Evolutionary conservation across 2,113 vertebrate genomes (phyloP).

Genomic region (Prionailurus bengalensis): DNA sequence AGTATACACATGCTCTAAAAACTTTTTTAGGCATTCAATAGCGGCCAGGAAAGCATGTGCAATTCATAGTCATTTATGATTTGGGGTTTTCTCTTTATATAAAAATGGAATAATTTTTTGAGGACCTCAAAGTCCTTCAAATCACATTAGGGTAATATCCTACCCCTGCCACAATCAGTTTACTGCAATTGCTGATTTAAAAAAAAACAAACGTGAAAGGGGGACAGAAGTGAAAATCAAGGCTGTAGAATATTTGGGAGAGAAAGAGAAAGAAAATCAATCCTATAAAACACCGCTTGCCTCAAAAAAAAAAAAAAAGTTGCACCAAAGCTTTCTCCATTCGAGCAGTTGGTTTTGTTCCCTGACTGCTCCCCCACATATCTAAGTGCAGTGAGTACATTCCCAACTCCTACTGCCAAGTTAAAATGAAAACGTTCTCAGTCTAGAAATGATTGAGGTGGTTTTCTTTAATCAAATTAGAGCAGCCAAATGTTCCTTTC

Average conservation of each 20-base stretch:
- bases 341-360: slow-evolving; percentile 77
- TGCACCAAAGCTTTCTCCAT: slow-evolving; percentile 77
- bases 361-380: slow-evolving; percentile 84
- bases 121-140: slow-evolving; percentile 15
- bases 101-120: slow-evolving; percentile 33
- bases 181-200: slow-evolving; percentile 45
- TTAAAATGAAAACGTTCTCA: slow-evolving; percentile 93
- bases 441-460: slow-evolving; percentile 92
- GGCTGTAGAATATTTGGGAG: slow-evolving; percentile 13
- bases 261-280: slow-evolving; percentile 54
- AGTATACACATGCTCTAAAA: not conserved
- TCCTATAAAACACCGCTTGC: slow-evolving; percentile 36
- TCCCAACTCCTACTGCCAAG: slow-evolving; percentile 92
- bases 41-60: slow-evolving; percentile 21
- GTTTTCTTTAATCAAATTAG: slow-evolving; percentile 93
- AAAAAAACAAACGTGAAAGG: not conserved
- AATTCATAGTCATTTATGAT: slow-evolving; percentile 9
- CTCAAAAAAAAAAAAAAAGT: slow-evolving; percentile 57
- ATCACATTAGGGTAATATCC: not conserved
- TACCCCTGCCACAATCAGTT: slow-evolving; percentile 30
- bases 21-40: not conserved
- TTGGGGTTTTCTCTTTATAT: not conserved
- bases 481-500: slow-evolving; percentile 92
- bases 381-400: slow-evolving; percentile 89
- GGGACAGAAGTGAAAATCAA: slow-evolving; percentile 55